Evolutionary conservation across 2,888 invertebrate species (phyloP), one percentile per base, ranked within the genome.

Genomic region (Drosophila demipolita): DNA sequence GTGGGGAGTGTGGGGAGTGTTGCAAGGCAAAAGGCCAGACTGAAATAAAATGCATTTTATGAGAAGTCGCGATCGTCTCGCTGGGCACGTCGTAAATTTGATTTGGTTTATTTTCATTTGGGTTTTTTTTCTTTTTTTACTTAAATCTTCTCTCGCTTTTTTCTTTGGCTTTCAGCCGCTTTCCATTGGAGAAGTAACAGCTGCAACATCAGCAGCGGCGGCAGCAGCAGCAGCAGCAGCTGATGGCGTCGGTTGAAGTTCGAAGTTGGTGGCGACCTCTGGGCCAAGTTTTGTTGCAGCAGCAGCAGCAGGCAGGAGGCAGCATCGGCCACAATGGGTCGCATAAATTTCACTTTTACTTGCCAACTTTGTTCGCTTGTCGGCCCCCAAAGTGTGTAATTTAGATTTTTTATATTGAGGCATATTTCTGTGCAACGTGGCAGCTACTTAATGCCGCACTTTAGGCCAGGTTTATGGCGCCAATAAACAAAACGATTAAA

Each of bases 11-110:
- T 1, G 29, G 11, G n/a, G 1, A 23, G 15, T 23, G 45, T 23
- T 23, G 45, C 45, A 23, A 66, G 66, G 52, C 59, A 59, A 61
- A 66, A 68, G 72, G 67, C 72, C 36, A 75, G 66, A 65, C 40
- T 57, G 70, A 82, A 74, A 80, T 81, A 78, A 79, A 78, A 79
- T 81, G 77, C 57, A 66, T 74, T 83, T 83, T 80, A 80, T 82
- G 82, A 83, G 80, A 52, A 77, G 78, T 76, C 58, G 71, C 65
- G 61, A 65, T 79, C 75, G 70, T 66, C 55, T 80, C 64, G 62
- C 48, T 75, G 74, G 82, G 90, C 87, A 90, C 90, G 90, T 87
- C 84, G 90, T 90, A 88, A 90, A 88, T 90, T 88, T 86, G 87
- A 88, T 90, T 90, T 86, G 87, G 84, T 87, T 90, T 87, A 83